Base-by-base conservation (phyloP, 2,888 invertebrate species). In the Euzophera pinguis region DNA sequence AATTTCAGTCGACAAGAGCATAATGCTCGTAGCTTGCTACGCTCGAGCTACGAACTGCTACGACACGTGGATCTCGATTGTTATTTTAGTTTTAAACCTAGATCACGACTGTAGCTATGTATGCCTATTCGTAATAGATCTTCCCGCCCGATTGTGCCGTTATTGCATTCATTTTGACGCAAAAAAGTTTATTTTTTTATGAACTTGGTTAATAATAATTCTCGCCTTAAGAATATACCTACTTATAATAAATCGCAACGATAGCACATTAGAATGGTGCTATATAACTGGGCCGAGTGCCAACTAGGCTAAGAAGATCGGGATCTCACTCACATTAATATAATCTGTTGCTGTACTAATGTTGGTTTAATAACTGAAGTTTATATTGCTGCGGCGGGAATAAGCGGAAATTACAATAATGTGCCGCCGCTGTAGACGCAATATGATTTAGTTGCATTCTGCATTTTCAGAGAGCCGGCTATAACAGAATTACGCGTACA, bases 401-500 rank as follows among this genome's bases (percentile, higher is more conserved):
- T 39, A 10, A 39, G 14, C 29, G 29, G 39, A 50, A 39, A 39
- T 50, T 50, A 41, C 39, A 50, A 39, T 39, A 41, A 50, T 39
- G 14, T 29, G 38, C 13, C 27, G 39, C 38, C 38, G 14, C 13
- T 29, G 29, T 6, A 13, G 37, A 27, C 38, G 14, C 39, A 39
- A 22, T 13, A 27, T 39, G 29, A 39, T 39, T 39, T 17, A 47
- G 9, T 14, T 35, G 47, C 47, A 45, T 45, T 45, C 29, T 45
- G 32, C 32, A 32, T 45, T 45, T 45, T 7, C 43, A n/a, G 17
- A 1, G n/a, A 17, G 43, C 8, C 32, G 8, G 32, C 12, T 45
- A 2, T 45, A 45, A 45, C 32, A 32, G 9, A 32, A 45, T 45
- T 45, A 45, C 32, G 45, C 45, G 27, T 14, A 14, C 27, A 27